Percentiles rank a stretch among this genome's conserved stretches.
These are phyloP conservation scores for Colius striatus DNA, from an alignment of 2,113 vertebrate species.

Conservation along the genomic window DNA sequence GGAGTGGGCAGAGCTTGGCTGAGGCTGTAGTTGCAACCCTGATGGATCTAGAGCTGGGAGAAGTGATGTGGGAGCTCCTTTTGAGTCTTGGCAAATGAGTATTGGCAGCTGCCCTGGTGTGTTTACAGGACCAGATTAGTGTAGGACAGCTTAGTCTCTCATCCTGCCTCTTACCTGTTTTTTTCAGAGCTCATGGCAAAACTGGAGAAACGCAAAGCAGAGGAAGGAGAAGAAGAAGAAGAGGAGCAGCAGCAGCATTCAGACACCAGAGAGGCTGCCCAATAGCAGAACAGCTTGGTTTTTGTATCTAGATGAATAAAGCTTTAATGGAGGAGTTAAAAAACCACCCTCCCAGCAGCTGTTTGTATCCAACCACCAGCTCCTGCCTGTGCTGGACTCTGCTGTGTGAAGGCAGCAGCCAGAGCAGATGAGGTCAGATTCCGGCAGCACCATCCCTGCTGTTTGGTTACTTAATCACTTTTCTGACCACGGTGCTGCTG, in stretches of 20 bases:
- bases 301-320: constrained; percentile 66
- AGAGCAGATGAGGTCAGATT: not conserved
- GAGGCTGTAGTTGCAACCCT: too few species aligned
- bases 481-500: not conserved
- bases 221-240: constrained; percentile 40
- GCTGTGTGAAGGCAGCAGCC: not conserved
- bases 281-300: constrained; percentile 48
- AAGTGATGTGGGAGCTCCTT: too few species aligned
- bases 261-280: constrained; percentile 72
- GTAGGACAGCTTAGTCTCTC: not conserved
- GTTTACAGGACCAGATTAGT: not conserved
- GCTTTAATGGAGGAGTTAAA: not conserved
- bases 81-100: too few species aligned
- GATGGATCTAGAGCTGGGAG: too few species aligned
- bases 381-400: not conserved
- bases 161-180: not conserved
- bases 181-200: constrained; percentile 90
- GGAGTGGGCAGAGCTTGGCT: too few species aligned
- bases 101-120: not conserved
- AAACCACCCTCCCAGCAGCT: not conserved
- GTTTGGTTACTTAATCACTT: not conserved
- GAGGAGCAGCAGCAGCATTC: constrained; percentile 72
- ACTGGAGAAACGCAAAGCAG: constrained; percentile 84
- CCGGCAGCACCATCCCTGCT: too few species aligned
- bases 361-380: not conserved